Evolutionary conservation across 2,888 invertebrate genomes (phyloP).

Genomic region (Melangyna quadrimaculata): DNA sequence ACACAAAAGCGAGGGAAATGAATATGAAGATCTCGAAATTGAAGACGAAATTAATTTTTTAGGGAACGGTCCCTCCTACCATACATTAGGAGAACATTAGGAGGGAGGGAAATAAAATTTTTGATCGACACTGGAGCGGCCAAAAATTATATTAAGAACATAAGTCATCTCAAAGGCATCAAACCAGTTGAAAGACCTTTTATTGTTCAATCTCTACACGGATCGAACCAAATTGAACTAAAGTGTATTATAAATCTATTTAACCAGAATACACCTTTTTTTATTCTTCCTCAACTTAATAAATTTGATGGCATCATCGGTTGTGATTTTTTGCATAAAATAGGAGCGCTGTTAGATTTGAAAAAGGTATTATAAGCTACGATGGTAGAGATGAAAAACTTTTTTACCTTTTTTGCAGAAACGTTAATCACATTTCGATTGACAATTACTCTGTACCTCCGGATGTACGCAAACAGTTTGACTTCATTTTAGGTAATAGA

Average conservation of each 20-base stretch:
- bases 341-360: constrained; percentile 38
- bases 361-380: constrained; percentile 36
- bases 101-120: too few relatives aligned
- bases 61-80: too few relatives aligned
- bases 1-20: too few relatives aligned
- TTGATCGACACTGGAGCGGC: too few relatives aligned
- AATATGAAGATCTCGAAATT: too few relatives aligned
- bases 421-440: constrained; percentile 7
- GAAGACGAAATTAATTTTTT: too few relatives aligned
- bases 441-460: not conserved
- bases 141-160: constrained; percentile 60
- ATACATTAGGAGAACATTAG: too few relatives aligned
- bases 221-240: not conserved
- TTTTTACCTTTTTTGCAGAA: constrained; percentile 14
- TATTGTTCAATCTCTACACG: constrained; percentile 24
- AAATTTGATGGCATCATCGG: constrained; percentile 63
- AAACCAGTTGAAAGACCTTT: constrained; percentile 19
- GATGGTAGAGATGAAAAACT: constrained; percentile 26
- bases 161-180: constrained; percentile 32
- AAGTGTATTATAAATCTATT: constrained; percentile 48
- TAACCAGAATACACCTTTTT: constrained; percentile 54
- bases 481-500: not conserved
- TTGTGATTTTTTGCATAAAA: constrained; percentile 47
- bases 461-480: not conserved
- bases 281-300: constrained; percentile 40